phyloP scores from a whole-genome alignment of 2,888 invertebrate species.

The Drepanosiphum platanoidis region DNA sequence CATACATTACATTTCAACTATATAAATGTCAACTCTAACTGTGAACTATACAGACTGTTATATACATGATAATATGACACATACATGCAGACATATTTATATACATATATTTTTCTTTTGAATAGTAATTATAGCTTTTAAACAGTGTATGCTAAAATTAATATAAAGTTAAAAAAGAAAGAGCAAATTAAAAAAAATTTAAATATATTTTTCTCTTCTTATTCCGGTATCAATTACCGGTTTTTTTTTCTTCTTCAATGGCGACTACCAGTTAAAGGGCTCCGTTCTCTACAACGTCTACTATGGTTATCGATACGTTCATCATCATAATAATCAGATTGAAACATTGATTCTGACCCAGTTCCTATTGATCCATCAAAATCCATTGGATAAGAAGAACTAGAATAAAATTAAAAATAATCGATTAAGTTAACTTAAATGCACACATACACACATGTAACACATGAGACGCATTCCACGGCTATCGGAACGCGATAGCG shows the following conservation, averaged over 20 bases:
- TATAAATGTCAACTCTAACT: no score
- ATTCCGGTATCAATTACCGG: neutral
- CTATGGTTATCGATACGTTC: neutral
- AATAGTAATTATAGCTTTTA: neutral
- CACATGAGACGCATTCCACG: no score
- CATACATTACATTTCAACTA: no score
- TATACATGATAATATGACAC: neutral
- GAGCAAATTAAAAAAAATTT: neutral
- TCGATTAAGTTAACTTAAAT: neutral
- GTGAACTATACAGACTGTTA: no score
- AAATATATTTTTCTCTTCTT: neutral
- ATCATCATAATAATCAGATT: constrained; percentile 44
- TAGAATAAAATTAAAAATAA: neutral
- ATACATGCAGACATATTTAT: neutral
- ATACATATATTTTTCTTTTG: neutral
- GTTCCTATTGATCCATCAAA: constrained; percentile 48
- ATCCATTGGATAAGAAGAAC: constrained; percentile 57
- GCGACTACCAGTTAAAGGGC: constrained; percentile 19
- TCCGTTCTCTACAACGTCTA: constrained; percentile 44
- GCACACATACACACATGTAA: no score
- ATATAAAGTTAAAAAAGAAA: neutral
- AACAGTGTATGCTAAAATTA: neutral
- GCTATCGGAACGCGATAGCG: no score
- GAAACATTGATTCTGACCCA: constrained; percentile 12
- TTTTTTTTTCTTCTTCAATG: neutral